These are phyloP conservation scores for Albula glossodonta DNA, from an alignment of 2,113 vertebrate species.

Conservation along the genomic window DNA sequence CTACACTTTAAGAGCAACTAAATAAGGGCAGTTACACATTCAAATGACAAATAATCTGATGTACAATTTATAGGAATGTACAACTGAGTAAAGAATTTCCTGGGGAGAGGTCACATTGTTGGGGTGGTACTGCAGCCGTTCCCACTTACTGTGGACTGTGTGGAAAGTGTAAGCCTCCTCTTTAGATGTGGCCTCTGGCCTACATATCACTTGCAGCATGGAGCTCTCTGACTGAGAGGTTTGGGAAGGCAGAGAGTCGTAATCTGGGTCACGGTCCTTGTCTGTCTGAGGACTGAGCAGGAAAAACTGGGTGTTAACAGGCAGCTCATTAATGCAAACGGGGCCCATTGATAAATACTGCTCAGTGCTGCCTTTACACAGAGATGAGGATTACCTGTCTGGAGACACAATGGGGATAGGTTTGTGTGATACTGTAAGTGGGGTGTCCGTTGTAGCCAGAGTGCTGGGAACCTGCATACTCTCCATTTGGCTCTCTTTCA, in stretches of 20 bases:
- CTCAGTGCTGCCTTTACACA: neutral
- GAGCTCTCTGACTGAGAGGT: constrained; percentile 93
- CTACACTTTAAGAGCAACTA: neutral
- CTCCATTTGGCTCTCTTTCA: constrained; percentile 49
- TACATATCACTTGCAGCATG: constrained; percentile 94
- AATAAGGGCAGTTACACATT: neutral
- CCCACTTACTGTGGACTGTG: constrained; percentile 73
- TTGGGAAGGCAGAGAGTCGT: constrained; percentile 82
- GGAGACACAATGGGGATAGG: constrained; percentile 74
- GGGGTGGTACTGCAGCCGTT: neutral
- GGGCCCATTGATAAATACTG: neutral
- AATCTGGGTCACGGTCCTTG: constrained; percentile 90
- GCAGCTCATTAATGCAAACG: neutral
- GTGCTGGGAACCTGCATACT: constrained; percentile 68
- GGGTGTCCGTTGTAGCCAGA: constrained; percentile 58
- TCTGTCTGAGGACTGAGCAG: constrained; percentile 86
- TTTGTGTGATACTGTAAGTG: constrained; percentile 51
- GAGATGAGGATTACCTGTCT: constrained; percentile 63
- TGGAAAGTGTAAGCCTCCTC: constrained; percentile 78
- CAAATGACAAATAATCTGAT: neutral
- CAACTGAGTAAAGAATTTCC: too few species aligned
- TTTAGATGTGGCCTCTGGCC: constrained; percentile 84
- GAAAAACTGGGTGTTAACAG: constrained; percentile 27
- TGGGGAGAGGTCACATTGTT: neutral
- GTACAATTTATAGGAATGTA: too few species aligned